Base-by-base conservation (phyloP, 2,888 invertebrate genomes). In the Lasioglossum villosulum region DNA sequence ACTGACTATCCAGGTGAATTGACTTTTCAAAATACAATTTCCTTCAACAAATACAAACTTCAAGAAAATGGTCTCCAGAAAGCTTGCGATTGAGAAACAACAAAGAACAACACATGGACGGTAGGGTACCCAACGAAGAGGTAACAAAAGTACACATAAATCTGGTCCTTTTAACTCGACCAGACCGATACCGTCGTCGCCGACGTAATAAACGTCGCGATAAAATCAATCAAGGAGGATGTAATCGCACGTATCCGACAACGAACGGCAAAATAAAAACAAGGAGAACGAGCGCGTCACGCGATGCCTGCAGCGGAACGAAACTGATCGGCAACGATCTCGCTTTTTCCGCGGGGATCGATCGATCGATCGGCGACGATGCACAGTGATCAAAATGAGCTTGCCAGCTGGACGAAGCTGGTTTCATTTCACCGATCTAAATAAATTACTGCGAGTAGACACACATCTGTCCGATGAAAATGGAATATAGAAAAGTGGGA, bases 211-310 rank as follows among this genome's bases (percentile, higher is more conserved):
- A 71, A 80, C 59, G 80, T 72, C 72, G 2, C 66, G 71, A 45
- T 80, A 23, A 56, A 81, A 81, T 75, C 66, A 71, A 80, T 71
- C 71, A 16, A 52, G 48, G 74, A 39, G 37, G 45, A 30, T 56
- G 59, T 72, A 48, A 52, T 68, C 75, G 72, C 42, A n/a, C 45
- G 34, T 37, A 66, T 19, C 66, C 66, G 34, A 34, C 19, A 66
- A 66, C n/a, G 34, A 19, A 8, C 19, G 2, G 66, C 8, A 23
- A 66, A 66, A 23, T 66, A 66, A 59, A 71, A 78, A 12, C 23
- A 23, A n/a, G 23, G 23, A 19, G 34, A 66, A 34, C 19, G 63
- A 63, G 23, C 52, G 34, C 30, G 27, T 30, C 52, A 39, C 52
- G 70, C 56, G 76, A 76, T 37, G 45, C n/a, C 66, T 0, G 6